A percentile compares a stretch with the other conserved stretches of the same genome.
phyloP scores from a whole-genome alignment of 30 jellyfish, hydroid and myxozoan genomes.

The Phacellophora camtschatica region DNA sequence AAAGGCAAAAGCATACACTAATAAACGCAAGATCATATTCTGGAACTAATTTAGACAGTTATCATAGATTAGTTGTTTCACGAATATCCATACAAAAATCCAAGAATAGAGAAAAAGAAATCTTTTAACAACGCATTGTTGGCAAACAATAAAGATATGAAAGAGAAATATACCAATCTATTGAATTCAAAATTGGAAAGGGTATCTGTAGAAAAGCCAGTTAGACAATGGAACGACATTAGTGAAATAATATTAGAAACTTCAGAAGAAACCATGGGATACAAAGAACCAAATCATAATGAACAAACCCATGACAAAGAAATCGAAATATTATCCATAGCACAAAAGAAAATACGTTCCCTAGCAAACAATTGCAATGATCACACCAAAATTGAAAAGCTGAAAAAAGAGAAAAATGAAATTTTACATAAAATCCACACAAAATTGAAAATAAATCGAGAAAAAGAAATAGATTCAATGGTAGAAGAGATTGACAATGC shows the following conservation, averaged over 20 bases:
- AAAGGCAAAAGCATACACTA: not conserved
- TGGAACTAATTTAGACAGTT: not conserved
- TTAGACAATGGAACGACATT: not conserved
- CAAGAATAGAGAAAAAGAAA: not conserved
- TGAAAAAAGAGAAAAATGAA: not conserved
- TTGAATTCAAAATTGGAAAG: not conserved
- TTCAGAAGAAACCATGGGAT: not conserved
- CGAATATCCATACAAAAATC: not conserved
- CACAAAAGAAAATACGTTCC: too few relatives aligned
- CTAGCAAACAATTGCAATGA: too few relatives aligned
- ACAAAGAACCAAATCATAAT: too few relatives aligned
- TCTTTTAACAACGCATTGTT: not conserved
- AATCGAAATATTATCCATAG: too few relatives aligned
- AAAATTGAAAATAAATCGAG: not conserved
- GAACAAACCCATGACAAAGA: too few relatives aligned
- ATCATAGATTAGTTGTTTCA: not conserved
- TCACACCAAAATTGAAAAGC: too few relatives aligned
- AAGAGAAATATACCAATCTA: too few relatives aligned
- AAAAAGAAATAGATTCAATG: not conserved
- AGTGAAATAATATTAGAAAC: not conserved
- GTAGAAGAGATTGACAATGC: too few relatives aligned
- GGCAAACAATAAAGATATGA: not conserved
- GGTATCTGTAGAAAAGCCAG: not conserved
- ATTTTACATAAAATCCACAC: not conserved
- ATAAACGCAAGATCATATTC: not conserved